phyloP scores from a whole-genome alignment of 2,888 invertebrate genomes.

The Globia sparganii region DNA sequence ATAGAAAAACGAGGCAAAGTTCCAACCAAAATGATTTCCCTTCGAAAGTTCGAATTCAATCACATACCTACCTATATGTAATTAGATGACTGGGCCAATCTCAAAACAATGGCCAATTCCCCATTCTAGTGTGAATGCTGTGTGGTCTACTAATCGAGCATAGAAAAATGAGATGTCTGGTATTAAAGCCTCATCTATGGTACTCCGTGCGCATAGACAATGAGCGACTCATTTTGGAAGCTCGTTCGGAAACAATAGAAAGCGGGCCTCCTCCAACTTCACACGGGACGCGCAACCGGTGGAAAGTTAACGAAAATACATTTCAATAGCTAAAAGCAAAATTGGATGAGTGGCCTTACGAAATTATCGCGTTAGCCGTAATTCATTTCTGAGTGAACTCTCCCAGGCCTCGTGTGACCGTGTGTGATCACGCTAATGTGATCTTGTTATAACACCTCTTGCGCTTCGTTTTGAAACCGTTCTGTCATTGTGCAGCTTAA shows the following conservation, averaged over 20 bases:
- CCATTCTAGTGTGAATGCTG: conserved; percentile 70
- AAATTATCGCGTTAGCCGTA: conserved; percentile 87
- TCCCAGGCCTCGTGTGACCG: conserved; percentile 83
- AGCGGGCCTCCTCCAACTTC: conserved; percentile 77
- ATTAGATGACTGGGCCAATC: conserved; percentile 66
- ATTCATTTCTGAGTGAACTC: conserved; percentile 85
- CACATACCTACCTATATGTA: conserved; percentile 66
- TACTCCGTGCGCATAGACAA: conserved; percentile 75
- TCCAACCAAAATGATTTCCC: conserved; percentile 45
- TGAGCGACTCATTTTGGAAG: conserved; percentile 73
- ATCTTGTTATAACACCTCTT: conserved; percentile 77
- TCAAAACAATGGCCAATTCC: conserved; percentile 78
- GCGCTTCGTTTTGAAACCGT: conserved; percentile 79
- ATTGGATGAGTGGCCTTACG: conserved; percentile 85
- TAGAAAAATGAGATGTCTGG: conserved; percentile 75
- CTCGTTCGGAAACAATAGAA: conserved; percentile 83
- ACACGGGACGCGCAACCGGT: conserved; percentile 79
- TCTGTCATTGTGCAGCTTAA: conserved; percentile 75
- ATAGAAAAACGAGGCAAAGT: conserved; percentile 17
- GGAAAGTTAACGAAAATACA: conserved; percentile 89
- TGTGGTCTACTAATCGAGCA: conserved; percentile 79
- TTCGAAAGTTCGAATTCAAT: conserved; percentile 61
- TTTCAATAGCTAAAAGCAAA: conserved; percentile 88
- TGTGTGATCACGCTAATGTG: conserved; percentile 86
- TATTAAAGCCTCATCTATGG: conserved; percentile 81